Evolutionary conservation across 2,888 invertebrate genomes (phyloP).

Genomic region (Lymantria dispar): DNA sequence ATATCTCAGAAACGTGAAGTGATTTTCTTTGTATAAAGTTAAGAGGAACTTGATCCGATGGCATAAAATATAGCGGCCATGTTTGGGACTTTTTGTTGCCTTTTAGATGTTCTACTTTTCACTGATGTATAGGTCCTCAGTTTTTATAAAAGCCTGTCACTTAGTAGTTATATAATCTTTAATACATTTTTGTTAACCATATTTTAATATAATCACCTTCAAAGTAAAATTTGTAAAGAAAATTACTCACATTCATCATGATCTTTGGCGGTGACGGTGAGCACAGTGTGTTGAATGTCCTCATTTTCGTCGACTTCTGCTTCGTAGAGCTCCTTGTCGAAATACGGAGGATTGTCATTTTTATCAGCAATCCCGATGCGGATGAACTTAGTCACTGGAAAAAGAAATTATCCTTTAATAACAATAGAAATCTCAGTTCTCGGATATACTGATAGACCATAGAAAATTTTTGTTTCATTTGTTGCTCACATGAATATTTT

Average conservation of each 20-base stretch:
- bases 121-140: slow-evolving; percentile 19
- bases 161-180: slow-evolving; percentile 5
- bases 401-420: slow-evolving; percentile 39
- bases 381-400: slow-evolving; percentile 98
- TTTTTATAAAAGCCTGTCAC: slow-evolving; percentile 19
- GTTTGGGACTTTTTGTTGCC: slow-evolving; percentile 35
- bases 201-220: too few species aligned
- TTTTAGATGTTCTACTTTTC: slow-evolving; percentile 29
- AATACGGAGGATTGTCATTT: slow-evolving; percentile 99
- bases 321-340: slow-evolving; percentile 97
- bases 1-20: slow-evolving; percentile 28
- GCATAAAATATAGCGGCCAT: slow-evolving; percentile 35
- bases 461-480: too few species aligned
- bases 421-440: slow-evolving; percentile 1
- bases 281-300: slow-evolving; percentile 97
- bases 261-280: slow-evolving; percentile 99
- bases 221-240: slow-evolving; percentile 4
- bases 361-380: slow-evolving; percentile 99
- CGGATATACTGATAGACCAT: background rate
- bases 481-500: too few species aligned
- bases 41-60: slow-evolving; percentile 33
- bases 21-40: slow-evolving; percentile 37
- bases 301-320: slow-evolving; percentile 99
- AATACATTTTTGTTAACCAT: too few species aligned
- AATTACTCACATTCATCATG: slow-evolving; percentile 97